These are phyloP conservation scores for Macrocentrus cingulum DNA, from an alignment of 1,140 invertebrate species.

Conservation along the genomic window DNA sequence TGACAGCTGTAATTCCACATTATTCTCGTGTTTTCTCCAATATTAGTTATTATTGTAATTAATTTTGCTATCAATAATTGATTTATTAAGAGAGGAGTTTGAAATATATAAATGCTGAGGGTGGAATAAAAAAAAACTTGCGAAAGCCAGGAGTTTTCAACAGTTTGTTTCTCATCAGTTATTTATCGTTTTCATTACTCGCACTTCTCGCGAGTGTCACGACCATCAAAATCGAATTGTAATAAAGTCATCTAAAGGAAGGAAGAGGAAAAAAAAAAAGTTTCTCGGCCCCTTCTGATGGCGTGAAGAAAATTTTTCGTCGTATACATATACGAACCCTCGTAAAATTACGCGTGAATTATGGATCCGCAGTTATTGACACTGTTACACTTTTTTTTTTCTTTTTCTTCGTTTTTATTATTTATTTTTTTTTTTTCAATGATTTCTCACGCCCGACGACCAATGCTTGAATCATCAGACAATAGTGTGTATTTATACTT, in stretches of 20 bases:
- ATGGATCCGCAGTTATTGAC: constrained; percentile 39
- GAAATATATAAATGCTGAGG: too few species aligned
- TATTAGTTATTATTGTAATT: too few species aligned
- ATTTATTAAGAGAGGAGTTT: too few species aligned
- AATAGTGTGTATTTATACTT: constrained; percentile 14
- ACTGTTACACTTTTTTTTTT: constrained; percentile 21
- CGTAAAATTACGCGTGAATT: constrained; percentile 41
- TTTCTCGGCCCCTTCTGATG: not conserved
- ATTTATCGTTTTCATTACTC: constrained; percentile 46
- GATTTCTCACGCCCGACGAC: constrained; percentile 46
- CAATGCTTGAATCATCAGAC: constrained; percentile 20
- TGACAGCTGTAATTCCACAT: constrained; percentile 9
- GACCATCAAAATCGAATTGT: constrained; percentile 46
- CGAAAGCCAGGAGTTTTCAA: constrained; percentile 21
- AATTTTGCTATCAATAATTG: too few species aligned
- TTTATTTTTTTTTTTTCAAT: constrained; percentile 5
- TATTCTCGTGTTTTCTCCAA: too few species aligned
- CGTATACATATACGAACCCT: constrained; percentile 5
- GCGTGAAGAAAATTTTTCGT: constrained; percentile 5
- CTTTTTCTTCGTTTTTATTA: too few species aligned
- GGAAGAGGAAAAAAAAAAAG: constrained; percentile 3
- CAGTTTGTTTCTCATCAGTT: constrained; percentile 43
- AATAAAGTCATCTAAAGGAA: constrained; percentile 24
- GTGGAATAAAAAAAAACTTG: too few species aligned
- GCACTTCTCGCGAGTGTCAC: constrained; percentile 35